Percentiles rank a stretch among this genome's conserved stretches.
Conservation (phyloP, 2,888 invertebrate genomes). For the Cephus rjabovi region DNA sequence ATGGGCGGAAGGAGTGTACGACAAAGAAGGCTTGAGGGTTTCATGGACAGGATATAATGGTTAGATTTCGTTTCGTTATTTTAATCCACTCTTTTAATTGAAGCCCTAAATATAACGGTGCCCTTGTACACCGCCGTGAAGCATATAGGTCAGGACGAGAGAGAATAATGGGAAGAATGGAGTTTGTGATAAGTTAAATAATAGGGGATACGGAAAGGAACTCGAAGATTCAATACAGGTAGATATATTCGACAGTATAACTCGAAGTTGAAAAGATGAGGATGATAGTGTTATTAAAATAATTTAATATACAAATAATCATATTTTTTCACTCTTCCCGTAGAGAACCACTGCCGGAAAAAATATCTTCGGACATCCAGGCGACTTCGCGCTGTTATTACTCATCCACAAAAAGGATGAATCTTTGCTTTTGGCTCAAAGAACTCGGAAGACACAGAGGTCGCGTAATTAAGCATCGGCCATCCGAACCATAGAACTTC, state of each 20-base stretch:
- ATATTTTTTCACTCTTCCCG: not conserved
- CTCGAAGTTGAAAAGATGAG: not conserved
- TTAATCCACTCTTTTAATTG: constrained; percentile 32
- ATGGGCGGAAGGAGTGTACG: not conserved
- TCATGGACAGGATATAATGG: not conserved
- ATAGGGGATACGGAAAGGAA: constrained; percentile 2
- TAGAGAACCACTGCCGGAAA: not conserved
- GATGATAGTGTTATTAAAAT: not conserved
- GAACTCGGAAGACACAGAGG: not conserved
- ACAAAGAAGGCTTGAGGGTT: not conserved
- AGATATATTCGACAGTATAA: not conserved
- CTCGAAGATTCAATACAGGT: not conserved
- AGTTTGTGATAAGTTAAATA: constrained; percentile 15
- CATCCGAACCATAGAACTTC: not conserved
- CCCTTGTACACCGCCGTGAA: not conserved
- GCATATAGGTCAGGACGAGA: constrained; percentile 24
- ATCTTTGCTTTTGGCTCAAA: not conserved
- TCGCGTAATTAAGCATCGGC: not conserved
- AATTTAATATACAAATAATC: not conserved
- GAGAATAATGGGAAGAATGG: constrained; percentile 14
- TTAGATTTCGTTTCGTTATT: constrained; percentile 12
- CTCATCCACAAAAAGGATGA: not conserved
- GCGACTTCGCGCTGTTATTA: not conserved
- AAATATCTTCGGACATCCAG: not conserved
- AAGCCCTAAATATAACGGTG: constrained; percentile 20